A percentile compares a stretch with the other conserved stretches of the same genome.
Conservation (phyloP, 2,113 vertebrate genomes). For the Origma solitaria region DNA sequence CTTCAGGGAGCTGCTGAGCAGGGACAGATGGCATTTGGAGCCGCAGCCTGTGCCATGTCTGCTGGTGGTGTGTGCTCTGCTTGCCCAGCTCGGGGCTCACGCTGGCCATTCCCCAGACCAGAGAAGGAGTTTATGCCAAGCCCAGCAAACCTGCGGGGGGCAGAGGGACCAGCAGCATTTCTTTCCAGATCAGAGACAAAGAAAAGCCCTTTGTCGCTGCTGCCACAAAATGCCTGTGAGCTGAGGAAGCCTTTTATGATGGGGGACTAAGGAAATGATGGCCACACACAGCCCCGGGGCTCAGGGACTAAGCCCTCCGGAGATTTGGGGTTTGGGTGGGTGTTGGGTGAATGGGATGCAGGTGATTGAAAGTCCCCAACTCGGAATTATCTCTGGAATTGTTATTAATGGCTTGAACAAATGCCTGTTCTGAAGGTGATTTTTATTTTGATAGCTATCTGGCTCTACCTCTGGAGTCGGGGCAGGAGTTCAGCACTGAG, state of each 20-base stretch:
- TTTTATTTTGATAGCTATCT: background rate
- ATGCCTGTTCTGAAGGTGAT: background rate
- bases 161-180: background rate
- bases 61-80: background rate
- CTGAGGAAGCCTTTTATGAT: background rate
- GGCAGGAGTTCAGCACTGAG: background rate
- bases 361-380: background rate
- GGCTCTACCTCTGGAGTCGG: background rate
- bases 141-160: background rate
- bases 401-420: background rate
- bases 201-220: background rate
- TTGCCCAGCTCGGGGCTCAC: background rate
- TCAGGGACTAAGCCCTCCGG: background rate
- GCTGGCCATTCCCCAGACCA: background rate
- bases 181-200: background rate
- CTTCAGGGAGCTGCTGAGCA: background rate
- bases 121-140: background rate
- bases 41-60: rapidly evolving
- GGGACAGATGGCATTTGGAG: background rate
- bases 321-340: rapidly evolving
- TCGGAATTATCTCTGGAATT: background rate
- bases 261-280: background rate
- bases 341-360: background rate
- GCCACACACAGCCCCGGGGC: background rate
- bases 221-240: background rate